Evolutionary conservation across 2,113 vertebrate species (phyloP), one percentile per base, ranked within the genome.

Genomic region (Nesogale talazaci): DNA sequence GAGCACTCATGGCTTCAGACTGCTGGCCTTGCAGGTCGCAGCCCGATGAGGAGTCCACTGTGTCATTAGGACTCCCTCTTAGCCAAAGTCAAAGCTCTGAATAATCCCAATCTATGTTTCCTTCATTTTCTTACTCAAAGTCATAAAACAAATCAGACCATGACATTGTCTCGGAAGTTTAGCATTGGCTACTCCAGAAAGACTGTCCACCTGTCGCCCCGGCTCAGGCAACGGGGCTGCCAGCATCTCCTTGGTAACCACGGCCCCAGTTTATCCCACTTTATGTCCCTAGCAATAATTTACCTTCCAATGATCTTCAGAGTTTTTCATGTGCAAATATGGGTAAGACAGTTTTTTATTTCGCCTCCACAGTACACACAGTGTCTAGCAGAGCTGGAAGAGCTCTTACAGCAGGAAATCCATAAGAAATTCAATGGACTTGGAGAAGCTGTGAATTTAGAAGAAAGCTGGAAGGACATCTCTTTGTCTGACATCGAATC

Each of bases 401-500:
- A 29, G 0, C 86, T 98, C 87, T 82, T 99, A 87, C 97, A 89
- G 76, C 97, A 83, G 88, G 94, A 98, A 90, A 93, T 98, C 95
- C 97, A 82, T 86, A 95, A 96, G 90, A 98, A 98, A 74, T 95
- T 97, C 95, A 94, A 84, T 70, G 95, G 95, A 84, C 90, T 98
- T 81, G 97, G 98, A 65, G 81, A 34, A 89, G 96, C 98, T 42
- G 52, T 87, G 0, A 97, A 97, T 80, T 94, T 96, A 0, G 95
- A 98, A 1, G 29, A 87, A 80, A 94, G 85, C 15, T 98, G 98
- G 97, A 97, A 95, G 0, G 96, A 97, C 2, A 82, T 99, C 76
- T 98, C 98, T 25, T 90, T 98, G 17, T 99, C 98, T 17, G 99
- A 99, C 83, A 96, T 99, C 1, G 99, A 99, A 97, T 99, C 99